Percentiles rank a stretch among this genome's conserved stretches.
Evolutionary conservation across 1,140 invertebrate species (phyloP).

Genomic region (Cotesia chilonis): DNA sequence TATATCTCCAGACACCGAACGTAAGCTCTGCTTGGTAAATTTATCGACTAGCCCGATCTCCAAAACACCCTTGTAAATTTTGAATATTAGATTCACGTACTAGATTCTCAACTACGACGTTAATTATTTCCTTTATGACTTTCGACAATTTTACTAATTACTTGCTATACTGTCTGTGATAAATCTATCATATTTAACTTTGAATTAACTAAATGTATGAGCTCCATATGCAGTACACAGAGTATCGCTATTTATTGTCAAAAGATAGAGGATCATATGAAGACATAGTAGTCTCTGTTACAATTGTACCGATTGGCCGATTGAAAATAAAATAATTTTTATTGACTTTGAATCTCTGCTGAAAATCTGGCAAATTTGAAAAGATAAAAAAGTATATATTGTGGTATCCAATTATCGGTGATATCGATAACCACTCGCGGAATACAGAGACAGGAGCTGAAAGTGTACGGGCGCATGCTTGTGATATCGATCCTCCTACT

Average conservation of each 20-base stretch:
- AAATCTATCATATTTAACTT: not conserved
- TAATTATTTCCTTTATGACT: conserved; percentile 25
- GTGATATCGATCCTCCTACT: conserved; percentile 38
- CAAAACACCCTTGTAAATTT: conserved; percentile 30
- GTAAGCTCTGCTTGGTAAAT: conserved; percentile 30
- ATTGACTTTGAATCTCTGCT: conserved; percentile 9
- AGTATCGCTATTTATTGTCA: too few species aligned
- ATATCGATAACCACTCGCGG: conserved; percentile 31
- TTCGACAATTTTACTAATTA: conserved; percentile 26
- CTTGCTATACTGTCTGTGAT: conserved; percentile 17
- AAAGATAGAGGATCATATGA: not conserved
- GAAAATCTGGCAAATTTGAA: conserved; percentile 17
- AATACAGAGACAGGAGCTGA: conserved; percentile 25
- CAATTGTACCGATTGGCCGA: not conserved
- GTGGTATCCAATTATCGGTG: conserved; percentile 37
- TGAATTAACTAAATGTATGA: not conserved
- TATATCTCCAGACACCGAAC: conserved; percentile 25
- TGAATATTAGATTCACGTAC: conserved; percentile 37
- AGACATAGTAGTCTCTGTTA: not conserved
- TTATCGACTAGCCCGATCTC: conserved; percentile 17
- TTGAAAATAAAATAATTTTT: not conserved
- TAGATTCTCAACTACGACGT: conserved; percentile 8
- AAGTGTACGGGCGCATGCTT: conserved; percentile 36
- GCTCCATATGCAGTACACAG: too few species aligned
- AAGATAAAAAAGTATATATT: conserved; percentile 33